A percentile compares a stretch with the other conserved stretches of the same genome.
These are phyloP conservation scores for Pseudanteris insignis DNA, from an alignment of 2,888 invertebrate genomes.

Conservation along the genomic window DNA sequence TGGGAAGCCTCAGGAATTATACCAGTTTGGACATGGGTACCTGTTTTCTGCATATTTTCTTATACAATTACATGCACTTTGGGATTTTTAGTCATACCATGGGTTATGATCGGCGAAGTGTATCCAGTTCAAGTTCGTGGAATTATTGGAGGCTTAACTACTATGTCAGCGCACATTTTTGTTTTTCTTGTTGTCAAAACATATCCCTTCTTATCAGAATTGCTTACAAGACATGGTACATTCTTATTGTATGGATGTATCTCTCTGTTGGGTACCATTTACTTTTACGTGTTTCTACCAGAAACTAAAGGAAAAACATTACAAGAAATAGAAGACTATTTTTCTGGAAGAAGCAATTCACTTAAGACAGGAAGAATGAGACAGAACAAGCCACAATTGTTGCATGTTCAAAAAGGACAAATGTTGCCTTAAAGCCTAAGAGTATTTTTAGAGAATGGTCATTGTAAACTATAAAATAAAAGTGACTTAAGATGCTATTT, in stretches of 20 bases:
- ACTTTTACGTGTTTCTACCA: conserved; percentile 74
- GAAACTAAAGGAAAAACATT: conserved; percentile 76
- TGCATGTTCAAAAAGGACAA: conserved; percentile 55
- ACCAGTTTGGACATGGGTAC: conserved; percentile 71
- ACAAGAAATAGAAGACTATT: conserved; percentile 78
- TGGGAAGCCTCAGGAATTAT: conserved; percentile 67
- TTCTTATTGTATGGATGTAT: conserved; percentile 73
- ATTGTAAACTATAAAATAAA: conserved; percentile 12
- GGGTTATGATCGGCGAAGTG: conserved; percentile 81
- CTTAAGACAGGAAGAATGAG: conserved; percentile 62
- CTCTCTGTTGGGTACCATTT: conserved; percentile 71
- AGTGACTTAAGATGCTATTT: conserved; percentile 30
- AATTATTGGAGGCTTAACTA: conserved; percentile 74
- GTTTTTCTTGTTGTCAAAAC: conserved; percentile 77
- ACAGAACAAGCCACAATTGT: conserved; percentile 51
- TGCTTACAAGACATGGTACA: conserved; percentile 71
- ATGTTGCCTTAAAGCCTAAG: conserved; percentile 51
- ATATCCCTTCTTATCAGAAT: conserved; percentile 69
- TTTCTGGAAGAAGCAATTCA: conserved; percentile 72
- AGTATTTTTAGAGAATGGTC: conserved; percentile 16
- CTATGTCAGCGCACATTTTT: conserved; percentile 73
- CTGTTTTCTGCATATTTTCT: conserved; percentile 71
- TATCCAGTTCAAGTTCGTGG: conserved; percentile 76
- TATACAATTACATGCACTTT: conserved; percentile 74
- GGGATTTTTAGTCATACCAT: conserved; percentile 76